Evolutionary conservation across 1,140 invertebrate species (phyloP), one percentile per base, ranked within the genome.

Genomic region (Drosophila arawakana): DNA sequence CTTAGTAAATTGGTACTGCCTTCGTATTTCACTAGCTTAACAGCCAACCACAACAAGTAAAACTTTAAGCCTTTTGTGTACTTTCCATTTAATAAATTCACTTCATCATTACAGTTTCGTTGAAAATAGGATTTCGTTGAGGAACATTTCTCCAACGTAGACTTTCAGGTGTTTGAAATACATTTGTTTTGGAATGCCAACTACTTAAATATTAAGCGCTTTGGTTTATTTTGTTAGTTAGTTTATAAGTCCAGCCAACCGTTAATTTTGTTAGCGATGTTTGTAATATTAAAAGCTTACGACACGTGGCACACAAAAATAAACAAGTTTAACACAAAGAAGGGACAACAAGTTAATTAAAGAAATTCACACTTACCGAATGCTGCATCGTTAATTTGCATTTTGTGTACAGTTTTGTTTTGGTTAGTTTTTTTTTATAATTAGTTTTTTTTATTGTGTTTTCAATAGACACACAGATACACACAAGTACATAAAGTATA

Each of bases 401-500:
- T 69, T 35, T 37, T 35, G n/a, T 7, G 6, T 55, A 35, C 3
- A 49, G 13, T 61, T 49, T 59, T 68, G 43, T 49, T 52, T 50
- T 41, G 44, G 18, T 73, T 50, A 35, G 46, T 59, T 50, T 62
- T 21, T 11, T 61, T 54, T 60, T 46, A 9, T 37, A 15, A 15
- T 49, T 37, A 18, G 50, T 30, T 58, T 57, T 61, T 61, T 52
- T 50, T 9, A 39, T 21, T 57, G n/a, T 13, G n/a, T 55, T 46
- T 30, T 35, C 44, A 37, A 66, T 65, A 46, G 59, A 72, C 68
- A 76, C 70, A 77, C 66, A 81, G 73, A 85, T 50, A 79, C 74
- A 80, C 72, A 78, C 63, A 80, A 54, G 68, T 80, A 81, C 57
- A 77, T 77, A 70, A 65, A 80, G 73, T 82, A 82, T 58, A 52